These are phyloP conservation scores for Petrocephalus microphthalmus DNA, from an alignment of 2,113 vertebrate species.

Conservation along the genomic window DNA sequence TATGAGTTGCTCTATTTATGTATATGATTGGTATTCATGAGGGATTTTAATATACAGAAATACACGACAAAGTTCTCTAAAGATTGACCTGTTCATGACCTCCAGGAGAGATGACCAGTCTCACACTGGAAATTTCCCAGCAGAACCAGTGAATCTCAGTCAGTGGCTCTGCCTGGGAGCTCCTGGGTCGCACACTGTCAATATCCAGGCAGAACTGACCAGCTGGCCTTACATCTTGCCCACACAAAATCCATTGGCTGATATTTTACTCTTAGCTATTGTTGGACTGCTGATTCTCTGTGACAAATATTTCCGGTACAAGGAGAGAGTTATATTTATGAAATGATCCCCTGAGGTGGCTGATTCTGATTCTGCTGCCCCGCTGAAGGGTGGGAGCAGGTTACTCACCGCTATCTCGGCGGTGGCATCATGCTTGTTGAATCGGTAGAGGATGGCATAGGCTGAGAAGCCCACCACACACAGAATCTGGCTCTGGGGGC, in stretches of 20 bases:
- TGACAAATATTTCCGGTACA: neutral
- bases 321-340: neutral
- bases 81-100: neutral
- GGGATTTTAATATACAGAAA: neutral
- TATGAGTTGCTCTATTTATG: neutral
- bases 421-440: conserved; percentile 90
- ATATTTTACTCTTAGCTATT: neutral
- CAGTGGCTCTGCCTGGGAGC: neutral
- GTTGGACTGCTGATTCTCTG: neutral
- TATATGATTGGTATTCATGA: neutral
- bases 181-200: neutral
- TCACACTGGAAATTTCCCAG: neutral
- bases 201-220: neutral
- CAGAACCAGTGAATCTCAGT: neutral
- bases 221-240: neutral
- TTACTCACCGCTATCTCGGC: conserved; percentile 85
- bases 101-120: neutral
- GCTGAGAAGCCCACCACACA: conserved; percentile 91
- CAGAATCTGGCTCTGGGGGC: conserved; percentile 89
- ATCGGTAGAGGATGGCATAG: conserved; percentile 87
- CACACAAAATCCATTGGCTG: neutral
- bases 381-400: neutral
- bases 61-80: neutral
- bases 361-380: neutral
- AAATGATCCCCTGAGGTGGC: neutral